phyloP scores from a whole-genome alignment of 1,140 invertebrate genomes.

The Camponotus floridanus region DNA sequence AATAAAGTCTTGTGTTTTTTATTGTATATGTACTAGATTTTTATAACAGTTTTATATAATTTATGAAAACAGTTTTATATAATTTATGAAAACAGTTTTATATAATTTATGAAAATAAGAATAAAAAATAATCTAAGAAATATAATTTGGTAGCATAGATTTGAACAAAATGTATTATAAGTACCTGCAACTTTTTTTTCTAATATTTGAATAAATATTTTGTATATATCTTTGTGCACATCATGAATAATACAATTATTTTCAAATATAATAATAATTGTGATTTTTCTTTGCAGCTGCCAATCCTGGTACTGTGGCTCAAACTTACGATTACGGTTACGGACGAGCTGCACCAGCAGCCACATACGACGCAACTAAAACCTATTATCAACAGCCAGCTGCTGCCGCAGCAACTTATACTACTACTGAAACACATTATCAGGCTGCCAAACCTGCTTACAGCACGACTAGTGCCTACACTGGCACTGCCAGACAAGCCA shows the following conservation, averaged over 20 bases:
- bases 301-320: constrained; percentile 88
- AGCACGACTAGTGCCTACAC: constrained; percentile 89
- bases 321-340: constrained; percentile 90
- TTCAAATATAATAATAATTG: neutral
- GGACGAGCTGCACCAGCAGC: constrained; percentile 88
- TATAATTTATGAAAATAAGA: neutral
- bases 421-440: constrained; percentile 89
- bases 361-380: constrained; percentile 89
- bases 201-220: neutral
- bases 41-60: neutral
- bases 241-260: neutral
- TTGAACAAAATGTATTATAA: too few species aligned
- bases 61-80: too few species aligned
- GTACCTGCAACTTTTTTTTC: neutral
- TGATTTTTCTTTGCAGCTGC: constrained; percentile 82
- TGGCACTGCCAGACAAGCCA: constrained; percentile 87
- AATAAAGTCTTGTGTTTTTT: too few species aligned
- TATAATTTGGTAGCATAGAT: neutral
- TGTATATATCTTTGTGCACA: neutral
- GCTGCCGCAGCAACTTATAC: constrained; percentile 90
- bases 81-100: neutral
- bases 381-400: constrained; percentile 90
- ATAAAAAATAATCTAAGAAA: neutral
- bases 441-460: constrained; percentile 88
- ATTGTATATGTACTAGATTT: neutral